Conservation (phyloP, 2,888 invertebrate species). For the Mactromeris polynyma region DNA sequence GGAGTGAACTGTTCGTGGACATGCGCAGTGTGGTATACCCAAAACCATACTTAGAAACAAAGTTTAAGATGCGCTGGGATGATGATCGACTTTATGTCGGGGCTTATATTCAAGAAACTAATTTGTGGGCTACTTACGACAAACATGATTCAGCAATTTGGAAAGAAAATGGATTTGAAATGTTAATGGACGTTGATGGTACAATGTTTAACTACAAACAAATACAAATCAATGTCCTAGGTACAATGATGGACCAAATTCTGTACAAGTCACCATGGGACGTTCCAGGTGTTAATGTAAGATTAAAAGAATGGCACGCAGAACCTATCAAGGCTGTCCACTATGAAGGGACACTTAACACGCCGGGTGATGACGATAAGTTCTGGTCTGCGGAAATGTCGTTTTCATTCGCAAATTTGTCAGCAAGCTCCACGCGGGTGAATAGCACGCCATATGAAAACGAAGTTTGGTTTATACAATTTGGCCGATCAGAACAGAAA, state of each 20-base stretch:
- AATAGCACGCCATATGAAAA: neutral
- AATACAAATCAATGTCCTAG: conserved; percentile 68
- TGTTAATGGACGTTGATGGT: conserved; percentile 51
- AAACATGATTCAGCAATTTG: conserved; percentile 45
- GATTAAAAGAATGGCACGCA: conserved; percentile 67
- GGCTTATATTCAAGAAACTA: conserved; percentile 62
- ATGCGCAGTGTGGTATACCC: conserved; percentile 67
- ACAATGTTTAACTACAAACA: conserved; percentile 68
- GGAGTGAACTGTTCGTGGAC: conserved; percentile 71
- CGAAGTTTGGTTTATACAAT: conserved; percentile 58
- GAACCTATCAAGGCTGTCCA: conserved; percentile 61
- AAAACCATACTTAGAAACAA: conserved; percentile 62
- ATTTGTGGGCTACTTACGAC: conserved; percentile 60
- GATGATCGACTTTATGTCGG: conserved; percentile 64
- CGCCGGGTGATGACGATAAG: conserved; percentile 60
- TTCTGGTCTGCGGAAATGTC: conserved; percentile 79
- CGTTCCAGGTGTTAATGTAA: neutral
- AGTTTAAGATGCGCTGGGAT: conserved; percentile 71
- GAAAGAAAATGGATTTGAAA: conserved; percentile 55
- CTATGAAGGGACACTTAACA: conserved; percentile 70
- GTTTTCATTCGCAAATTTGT: conserved; percentile 71
- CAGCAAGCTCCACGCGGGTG: conserved; percentile 13
- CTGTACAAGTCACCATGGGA: conserved; percentile 56
- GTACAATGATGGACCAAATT: conserved; percentile 68
- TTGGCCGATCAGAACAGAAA: conserved; percentile 63